Evolutionary conservation across 2,797 vertebrate species (phyloP).

Genomic region (Tokudaia tokunoshimensis): DNA sequence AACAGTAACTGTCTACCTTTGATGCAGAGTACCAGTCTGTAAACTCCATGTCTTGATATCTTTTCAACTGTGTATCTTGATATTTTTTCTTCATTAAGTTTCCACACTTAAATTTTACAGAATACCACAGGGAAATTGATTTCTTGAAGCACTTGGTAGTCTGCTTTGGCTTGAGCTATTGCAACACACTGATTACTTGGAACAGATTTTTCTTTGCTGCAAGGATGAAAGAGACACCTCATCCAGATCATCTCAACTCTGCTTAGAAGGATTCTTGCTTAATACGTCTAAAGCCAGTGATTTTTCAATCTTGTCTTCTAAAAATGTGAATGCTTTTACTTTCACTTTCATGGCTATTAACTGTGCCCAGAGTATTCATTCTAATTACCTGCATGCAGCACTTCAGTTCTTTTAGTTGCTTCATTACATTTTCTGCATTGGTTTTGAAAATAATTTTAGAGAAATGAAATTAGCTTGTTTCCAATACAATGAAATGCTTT

Average conservation of each 20-base stretch:
- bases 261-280: slow-evolving; percentile 53
- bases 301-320: slow-evolving; percentile 65
- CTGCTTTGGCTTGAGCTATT: slow-evolving; percentile 26
- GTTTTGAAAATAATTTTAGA: slow-evolving; percentile 76
- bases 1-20: slow-evolving; percentile 47
- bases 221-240: neutral
- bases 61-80: slow-evolving; percentile 16
- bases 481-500: slow-evolving; percentile 66
- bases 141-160: slow-evolving; percentile 49
- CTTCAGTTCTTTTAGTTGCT: slow-evolving; percentile 65
- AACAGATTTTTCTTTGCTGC: slow-evolving; percentile 16
- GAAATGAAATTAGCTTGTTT: slow-evolving; percentile 70
- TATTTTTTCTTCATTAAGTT: slow-evolving; percentile 63
- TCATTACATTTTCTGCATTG: slow-evolving; percentile 72
- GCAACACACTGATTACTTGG: neutral
- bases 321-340: slow-evolving; percentile 68
- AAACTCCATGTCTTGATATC: slow-evolving; percentile 24
- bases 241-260: slow-evolving; percentile 39
- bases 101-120: slow-evolving; percentile 46
- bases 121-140: slow-evolving; percentile 36
- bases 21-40: neutral
- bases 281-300: slow-evolving; percentile 44
- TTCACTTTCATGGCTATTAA: slow-evolving; percentile 66
- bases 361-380: slow-evolving; percentile 62
- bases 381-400: slow-evolving; percentile 63